Percentiles rank a stretch among this genome's conserved stretches.
Evolutionary conservation across 1,140 invertebrate species (phyloP).

Genomic region (Microplitis mediator): DNA sequence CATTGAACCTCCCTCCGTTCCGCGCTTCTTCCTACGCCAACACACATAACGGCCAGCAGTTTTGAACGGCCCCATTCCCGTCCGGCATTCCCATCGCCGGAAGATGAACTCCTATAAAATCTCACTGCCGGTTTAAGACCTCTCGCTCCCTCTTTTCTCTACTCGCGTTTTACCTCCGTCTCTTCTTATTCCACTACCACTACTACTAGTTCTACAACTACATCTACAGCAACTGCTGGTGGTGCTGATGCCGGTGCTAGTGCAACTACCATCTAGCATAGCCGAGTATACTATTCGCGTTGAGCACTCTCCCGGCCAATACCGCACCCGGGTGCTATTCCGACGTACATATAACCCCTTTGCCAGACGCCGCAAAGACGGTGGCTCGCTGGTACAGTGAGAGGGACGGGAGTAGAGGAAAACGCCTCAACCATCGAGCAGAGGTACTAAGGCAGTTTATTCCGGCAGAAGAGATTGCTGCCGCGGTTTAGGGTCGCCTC

Average conservation of each 20-base stretch:
- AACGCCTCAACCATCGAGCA: neutral
- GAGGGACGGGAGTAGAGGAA: neutral
- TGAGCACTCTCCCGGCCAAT: conserved; percentile 36
- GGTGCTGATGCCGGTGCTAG: no score
- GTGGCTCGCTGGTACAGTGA: no score
- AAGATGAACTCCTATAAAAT: conserved; percentile 59
- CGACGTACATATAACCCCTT: conserved; percentile 41
- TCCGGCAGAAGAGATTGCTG: conserved; percentile 43
- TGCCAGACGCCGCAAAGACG: conserved; percentile 23
- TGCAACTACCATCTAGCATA: no score
- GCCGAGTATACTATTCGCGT: no score
- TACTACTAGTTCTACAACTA: neutral
- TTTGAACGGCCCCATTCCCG: conserved; percentile 47
- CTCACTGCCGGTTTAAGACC: conserved; percentile 51
- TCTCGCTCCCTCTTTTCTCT: conserved; percentile 11
- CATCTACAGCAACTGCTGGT: neutral
- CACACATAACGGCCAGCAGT: conserved; percentile 40
- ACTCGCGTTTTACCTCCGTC: neutral
- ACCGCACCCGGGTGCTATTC: conserved; percentile 35
- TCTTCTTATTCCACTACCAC: neutral
- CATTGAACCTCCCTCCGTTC: neutral
- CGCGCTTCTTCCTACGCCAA: neutral
- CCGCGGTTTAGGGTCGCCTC: conserved; percentile 32
- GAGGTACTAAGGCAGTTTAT: conserved; percentile 36
- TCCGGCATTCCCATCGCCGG: conserved; percentile 45